Evolutionary conservation across 2,797 vertebrate species (phyloP).

Genomic region (Phyllotis vaccarum): DNA sequence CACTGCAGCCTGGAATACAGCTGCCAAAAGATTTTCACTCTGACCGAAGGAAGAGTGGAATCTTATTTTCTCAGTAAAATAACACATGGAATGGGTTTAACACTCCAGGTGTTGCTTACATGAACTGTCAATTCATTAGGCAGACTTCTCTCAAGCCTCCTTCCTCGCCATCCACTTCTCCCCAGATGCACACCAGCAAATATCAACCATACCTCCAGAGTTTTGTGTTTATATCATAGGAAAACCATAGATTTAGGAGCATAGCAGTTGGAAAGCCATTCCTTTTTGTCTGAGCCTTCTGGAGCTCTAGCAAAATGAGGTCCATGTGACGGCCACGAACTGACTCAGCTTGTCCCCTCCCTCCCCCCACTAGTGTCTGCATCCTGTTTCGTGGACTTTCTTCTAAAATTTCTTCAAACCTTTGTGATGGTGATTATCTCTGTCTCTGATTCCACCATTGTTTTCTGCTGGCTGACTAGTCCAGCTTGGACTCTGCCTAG

Average conservation of each 20-base stretch:
- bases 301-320: constrained; percentile 85
- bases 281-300: constrained; percentile 86
- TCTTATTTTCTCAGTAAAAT: constrained; percentile 73
- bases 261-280: constrained; percentile 85
- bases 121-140: constrained; percentile 80
- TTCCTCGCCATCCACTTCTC: constrained; percentile 2
- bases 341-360: constrained; percentile 83
- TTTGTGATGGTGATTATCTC: constrained; percentile 61
- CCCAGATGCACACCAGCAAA: constrained; percentile 65
- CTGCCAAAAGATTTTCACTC: constrained; percentile 81
- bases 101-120: constrained; percentile 86
- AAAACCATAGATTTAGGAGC: constrained; percentile 85
- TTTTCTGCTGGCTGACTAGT: constrained; percentile 65
- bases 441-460: constrained; percentile 58
- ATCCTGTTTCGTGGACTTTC: constrained; percentile 74
- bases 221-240: constrained; percentile 85
- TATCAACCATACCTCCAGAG: constrained; percentile 66
- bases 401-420: constrained; percentile 68
- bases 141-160: constrained; percentile 58
- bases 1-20: constrained; percentile 83
- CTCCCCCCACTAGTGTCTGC: constrained; percentile 74
- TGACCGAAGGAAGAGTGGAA: constrained; percentile 80
- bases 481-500: constrained; percentile 8
- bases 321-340: constrained; percentile 85
- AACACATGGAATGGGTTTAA: constrained; percentile 71